Evolutionary conservation across 37 sponge, comb jelly and placozoan genomes (phyloP).

Genomic region (Oscarella lobularis): DNA sequence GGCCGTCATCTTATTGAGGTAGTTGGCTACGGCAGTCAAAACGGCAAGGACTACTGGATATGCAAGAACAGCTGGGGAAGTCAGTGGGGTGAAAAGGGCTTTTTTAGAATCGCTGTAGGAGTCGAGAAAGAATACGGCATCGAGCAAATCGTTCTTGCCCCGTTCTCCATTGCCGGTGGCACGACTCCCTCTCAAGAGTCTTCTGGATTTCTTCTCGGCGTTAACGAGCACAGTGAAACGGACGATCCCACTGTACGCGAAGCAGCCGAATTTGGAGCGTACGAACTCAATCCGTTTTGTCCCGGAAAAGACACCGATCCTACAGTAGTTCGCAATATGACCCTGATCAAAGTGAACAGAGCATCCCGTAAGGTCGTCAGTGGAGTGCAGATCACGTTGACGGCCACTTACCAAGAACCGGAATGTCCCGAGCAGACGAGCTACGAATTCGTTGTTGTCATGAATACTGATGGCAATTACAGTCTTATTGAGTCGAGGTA

Average conservation of each 20-base stretch:
- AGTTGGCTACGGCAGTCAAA: conserved; percentile 27
- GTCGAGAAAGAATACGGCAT: conserved; percentile 20
- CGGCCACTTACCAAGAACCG: not conserved
- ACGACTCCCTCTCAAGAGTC: too few relatives aligned
- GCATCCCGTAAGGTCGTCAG: not conserved
- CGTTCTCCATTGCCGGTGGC: not conserved
- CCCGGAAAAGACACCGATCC: not conserved
- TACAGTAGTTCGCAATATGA: not conserved
- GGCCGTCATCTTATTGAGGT: conserved; percentile 21
- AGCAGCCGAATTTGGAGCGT: not conserved
- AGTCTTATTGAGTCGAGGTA: not conserved
- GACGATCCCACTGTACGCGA: not conserved
- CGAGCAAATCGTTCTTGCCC: conserved; percentile 4
- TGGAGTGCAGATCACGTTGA: not conserved
- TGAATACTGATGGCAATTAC: not conserved
- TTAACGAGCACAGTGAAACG: not conserved
- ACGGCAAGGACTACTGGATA: conserved; percentile 25
- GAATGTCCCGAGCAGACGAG: not conserved
- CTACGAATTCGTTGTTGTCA: not conserved
- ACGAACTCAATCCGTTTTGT: not conserved
- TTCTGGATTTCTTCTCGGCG: not conserved
- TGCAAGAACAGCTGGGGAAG: conserved; percentile 47
- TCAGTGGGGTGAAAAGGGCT: conserved; percentile 35
- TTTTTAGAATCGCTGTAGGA: conserved; percentile 28
- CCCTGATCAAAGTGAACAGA: not conserved